Percentiles rank a stretch among this genome's conserved stretches.
Conservation (phyloP, 2,888 invertebrate genomes). For the Anthophora plumipes region DNA sequence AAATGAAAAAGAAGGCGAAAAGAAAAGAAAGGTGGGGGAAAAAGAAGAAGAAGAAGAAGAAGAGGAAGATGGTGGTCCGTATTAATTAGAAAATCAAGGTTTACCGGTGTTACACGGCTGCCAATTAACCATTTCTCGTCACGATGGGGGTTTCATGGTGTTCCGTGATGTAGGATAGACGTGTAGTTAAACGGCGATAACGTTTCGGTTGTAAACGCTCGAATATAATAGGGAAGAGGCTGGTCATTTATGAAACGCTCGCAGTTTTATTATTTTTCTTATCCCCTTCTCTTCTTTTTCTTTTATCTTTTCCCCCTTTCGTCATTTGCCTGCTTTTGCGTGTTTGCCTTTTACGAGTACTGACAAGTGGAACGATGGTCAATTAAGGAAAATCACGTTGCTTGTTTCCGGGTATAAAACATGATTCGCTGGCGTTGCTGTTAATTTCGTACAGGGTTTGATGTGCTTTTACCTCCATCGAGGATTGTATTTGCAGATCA, state of each 20-base stretch:
- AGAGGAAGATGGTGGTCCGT: background rate
- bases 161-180: constrained; percentile 13
- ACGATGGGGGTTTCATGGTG: background rate
- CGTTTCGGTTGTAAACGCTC: constrained; percentile 36
- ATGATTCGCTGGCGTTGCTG: constrained; percentile 6
- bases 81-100: constrained; percentile 32
- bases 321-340: background rate
- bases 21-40: background rate
- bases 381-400: background rate
- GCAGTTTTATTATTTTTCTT: background rate
- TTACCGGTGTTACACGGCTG: constrained; percentile 1
- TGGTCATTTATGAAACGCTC: background rate
- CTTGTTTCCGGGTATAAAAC: constrained; percentile 20
- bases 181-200: constrained; percentile 19
- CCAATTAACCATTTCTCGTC: constrained; percentile 32
- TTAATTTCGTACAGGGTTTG: constrained; percentile 1
- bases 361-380: constrained; percentile 8
- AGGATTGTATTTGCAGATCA: no score
- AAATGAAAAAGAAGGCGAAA: no score
- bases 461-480: background rate
- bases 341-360: background rate
- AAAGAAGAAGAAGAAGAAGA: no score
- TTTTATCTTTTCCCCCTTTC: background rate
- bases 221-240: constrained; percentile 7
- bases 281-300: background rate